Conservation (phyloP, 2,797 vertebrate species). For the Iguana delicatissima region DNA sequence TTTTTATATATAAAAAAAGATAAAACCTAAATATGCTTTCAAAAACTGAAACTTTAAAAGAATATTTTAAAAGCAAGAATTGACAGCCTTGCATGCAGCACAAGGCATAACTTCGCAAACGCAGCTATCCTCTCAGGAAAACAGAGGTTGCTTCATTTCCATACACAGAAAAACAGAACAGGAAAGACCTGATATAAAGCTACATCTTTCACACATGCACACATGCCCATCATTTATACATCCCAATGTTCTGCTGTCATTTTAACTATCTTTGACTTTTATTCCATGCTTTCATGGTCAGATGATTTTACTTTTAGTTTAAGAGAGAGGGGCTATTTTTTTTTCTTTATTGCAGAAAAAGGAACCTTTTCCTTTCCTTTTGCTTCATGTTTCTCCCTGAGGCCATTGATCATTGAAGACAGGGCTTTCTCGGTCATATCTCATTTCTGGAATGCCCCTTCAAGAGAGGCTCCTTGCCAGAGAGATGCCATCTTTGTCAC, state of each 20-base stretch:
- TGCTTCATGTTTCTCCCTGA: not conserved
- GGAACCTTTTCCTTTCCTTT: not conserved
- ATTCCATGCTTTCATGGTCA: not conserved
- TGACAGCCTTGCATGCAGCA: not conserved
- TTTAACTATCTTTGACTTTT: not conserved
- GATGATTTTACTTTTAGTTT: not conserved
- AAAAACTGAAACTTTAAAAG: conserved; percentile 10
- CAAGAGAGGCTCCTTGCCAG: not conserved
- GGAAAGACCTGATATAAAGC: not conserved
- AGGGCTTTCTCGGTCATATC: not conserved
- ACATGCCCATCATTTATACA: not conserved
- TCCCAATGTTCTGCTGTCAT: not conserved
- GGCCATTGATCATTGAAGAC: not conserved
- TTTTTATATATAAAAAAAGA: not conserved
- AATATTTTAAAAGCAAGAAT: not conserved
- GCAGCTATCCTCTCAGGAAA: not conserved
- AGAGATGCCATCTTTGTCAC: not conserved
- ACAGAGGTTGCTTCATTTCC: not conserved
- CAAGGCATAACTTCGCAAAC: not conserved
- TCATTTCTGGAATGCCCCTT: not conserved
- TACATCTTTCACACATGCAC: not conserved
- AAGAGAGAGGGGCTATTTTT: not conserved
- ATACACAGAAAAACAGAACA: not conserved
- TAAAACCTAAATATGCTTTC: not conserved
- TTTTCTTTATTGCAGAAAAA: not conserved